Evolutionary conservation across 2,888 invertebrate species (phyloP).

Genomic region (Dexiosoma caninum): DNA sequence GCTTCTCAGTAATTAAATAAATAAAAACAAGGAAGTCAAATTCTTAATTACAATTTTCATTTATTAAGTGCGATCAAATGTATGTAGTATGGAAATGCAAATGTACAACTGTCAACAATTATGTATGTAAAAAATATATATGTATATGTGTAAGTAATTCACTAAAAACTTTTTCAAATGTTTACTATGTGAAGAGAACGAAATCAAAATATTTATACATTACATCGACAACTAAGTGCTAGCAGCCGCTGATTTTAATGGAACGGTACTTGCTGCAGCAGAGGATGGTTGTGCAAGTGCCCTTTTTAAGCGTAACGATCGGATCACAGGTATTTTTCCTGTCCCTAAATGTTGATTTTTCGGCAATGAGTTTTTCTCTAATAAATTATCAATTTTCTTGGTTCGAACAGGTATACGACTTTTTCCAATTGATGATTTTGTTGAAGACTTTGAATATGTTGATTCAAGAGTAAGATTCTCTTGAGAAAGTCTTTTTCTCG

Average conservation of each 20-base stretch:
- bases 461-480: conserved; percentile 74
- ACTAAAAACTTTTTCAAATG: neutral
- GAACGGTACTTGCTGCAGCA: neutral
- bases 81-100: too few species aligned
- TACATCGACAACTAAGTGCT: neutral
- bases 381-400: neutral
- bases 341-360: neutral
- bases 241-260: neutral
- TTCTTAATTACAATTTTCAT: too few species aligned
- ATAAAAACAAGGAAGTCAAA: too few species aligned
- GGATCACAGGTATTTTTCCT: neutral
- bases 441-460: too few species aligned
- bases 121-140: neutral
- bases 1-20: too few species aligned
- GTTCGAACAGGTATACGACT: conserved; percentile 44
- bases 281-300: neutral
- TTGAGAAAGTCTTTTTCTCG: conserved; percentile 72
- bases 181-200: neutral
- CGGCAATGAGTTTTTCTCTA: neutral
- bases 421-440: conserved; percentile 5
- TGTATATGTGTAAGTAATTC: neutral
- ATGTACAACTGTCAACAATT: too few species aligned
- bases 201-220: conserved; percentile 14
- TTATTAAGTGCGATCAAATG: too few species aligned
- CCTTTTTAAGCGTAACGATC: conserved; percentile 11